Base-by-base conservation (phyloP, 2,113 vertebrate genomes). In the Pseudopipra pipra region DNA sequence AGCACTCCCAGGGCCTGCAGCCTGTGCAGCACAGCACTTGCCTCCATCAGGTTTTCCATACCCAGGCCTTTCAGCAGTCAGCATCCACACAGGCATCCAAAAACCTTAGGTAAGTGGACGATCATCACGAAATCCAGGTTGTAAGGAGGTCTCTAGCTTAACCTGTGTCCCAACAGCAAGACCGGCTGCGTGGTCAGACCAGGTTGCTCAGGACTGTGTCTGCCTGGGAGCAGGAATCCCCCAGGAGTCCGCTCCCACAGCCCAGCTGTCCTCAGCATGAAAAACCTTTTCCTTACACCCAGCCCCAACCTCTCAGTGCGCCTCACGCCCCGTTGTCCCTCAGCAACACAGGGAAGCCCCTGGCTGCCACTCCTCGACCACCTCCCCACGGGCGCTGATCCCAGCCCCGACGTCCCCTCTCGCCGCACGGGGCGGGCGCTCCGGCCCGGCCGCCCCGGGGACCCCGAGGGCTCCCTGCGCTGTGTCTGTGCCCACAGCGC, bases 401-500 rank as follows among this genome's bases (percentile, higher is more conserved):
- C 37, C 46, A 19, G n/a, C 9, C 37, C 62, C 12, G 12, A 16
- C 31, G 25, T 13, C 8, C 41, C 52, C 56, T 21, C 4, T 12
- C 39, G 13, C 23, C 3, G 4, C 47, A 52, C 12, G 8, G 44
- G 8, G 21, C 5, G 13, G 20, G 6, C 1, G 35, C 35, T 37
- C 19, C 10, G 10, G 43, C 44, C 49, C 30, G 4, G 44, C 13
- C 47, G 11, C 46, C 33, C 8, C 18, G 13, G 31, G 35, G 5
- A 37, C 33, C 11, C 43, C 15, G 22, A 13, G 44, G 19, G 75
- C 24, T 28, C 35, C 8, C 31, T 23, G 5, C 3, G 7, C 1
- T 2, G 25, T 1, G 31, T 5, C 35, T 28, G 54, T 5, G 7
- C 25, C 76, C 35, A 2, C 3, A 12, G 28, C 10, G 4, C 0